Evolutionary conservation across 2,888 invertebrate genomes (phyloP).

Genomic region (Trichopoda pennipes): DNA sequence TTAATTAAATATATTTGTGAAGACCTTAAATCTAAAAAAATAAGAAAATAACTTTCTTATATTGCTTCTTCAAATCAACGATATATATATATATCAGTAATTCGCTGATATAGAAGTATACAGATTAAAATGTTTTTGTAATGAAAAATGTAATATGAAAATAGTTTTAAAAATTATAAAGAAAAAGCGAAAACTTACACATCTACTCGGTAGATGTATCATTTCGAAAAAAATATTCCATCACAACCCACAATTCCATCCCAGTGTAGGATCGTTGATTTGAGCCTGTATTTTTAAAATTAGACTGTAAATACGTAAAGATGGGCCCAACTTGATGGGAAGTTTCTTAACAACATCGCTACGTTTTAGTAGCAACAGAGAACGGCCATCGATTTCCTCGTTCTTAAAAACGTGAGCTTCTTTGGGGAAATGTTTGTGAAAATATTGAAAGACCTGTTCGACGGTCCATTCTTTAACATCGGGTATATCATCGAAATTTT

Average conservation of each 20-base stretch:
- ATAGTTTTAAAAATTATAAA: not conserved
- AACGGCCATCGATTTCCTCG: slow-evolving; percentile 96
- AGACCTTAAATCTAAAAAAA: too few species aligned
- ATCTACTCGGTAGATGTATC: slow-evolving; percentile 46
- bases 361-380: slow-evolving; percentile 90
- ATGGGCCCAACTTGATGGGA: slow-evolving; percentile 92
- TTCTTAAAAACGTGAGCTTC: slow-evolving; percentile 91
- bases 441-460: slow-evolving; percentile 91
- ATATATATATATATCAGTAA: too few species aligned
- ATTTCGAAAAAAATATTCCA: slow-evolving; percentile 44
- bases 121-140: too few species aligned
- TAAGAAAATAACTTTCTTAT: too few species aligned
- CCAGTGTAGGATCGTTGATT: slow-evolving; percentile 83
- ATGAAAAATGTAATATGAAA: not conserved
- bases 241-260: slow-evolving; percentile 73
- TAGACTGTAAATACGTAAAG: slow-evolving; percentile 90
- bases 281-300: slow-evolving; percentile 91
- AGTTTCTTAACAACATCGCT: slow-evolving; percentile 91
- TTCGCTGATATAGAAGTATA: too few species aligned
- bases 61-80: too few species aligned
- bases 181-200: slow-evolving; percentile 10
- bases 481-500: slow-evolving; percentile 71
- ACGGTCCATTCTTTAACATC: slow-evolving; percentile 85
- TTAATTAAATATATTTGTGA: too few species aligned
- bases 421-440: slow-evolving; percentile 81